Evolutionary conservation across 1,140 invertebrate species (phyloP).

Genomic region (Cheumatopsyche charites): DNA sequence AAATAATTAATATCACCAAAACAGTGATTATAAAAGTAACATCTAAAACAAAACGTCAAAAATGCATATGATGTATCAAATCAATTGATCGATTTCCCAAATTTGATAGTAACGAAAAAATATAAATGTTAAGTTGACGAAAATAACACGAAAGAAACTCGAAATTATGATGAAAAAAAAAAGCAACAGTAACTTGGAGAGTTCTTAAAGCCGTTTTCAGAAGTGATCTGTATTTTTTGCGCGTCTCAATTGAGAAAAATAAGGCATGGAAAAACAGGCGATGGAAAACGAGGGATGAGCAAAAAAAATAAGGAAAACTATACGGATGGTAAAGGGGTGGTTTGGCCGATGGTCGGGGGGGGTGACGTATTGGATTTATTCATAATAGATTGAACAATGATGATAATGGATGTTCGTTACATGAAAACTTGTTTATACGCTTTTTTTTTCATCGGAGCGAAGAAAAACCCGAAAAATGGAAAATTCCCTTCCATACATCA

Average conservation of each 20-base stretch:
- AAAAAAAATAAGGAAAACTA: conserved; percentile 6
- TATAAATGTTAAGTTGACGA: too few relatives aligned
- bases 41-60: too few relatives aligned
- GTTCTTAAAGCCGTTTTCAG: conserved; percentile 32
- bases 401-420: conserved; percentile 43
- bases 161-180: too few relatives aligned
- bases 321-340: conserved; percentile 14
- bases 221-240: conserved; percentile 38
- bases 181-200: conserved; percentile 20
- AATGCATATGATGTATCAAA: too few relatives aligned
- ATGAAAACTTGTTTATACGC: conserved; percentile 42
- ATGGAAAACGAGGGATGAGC: conserved; percentile 17
- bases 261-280: conserved; percentile 29
- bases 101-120: too few relatives aligned
- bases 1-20: neutral
- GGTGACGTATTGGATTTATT: conserved; percentile 45
- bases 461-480: neutral
- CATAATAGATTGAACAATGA: conserved; percentile 47
- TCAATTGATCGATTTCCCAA: too few relatives aligned
- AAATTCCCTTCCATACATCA: neutral
- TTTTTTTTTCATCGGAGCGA: neutral
- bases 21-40: too few relatives aligned
- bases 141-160: too few relatives aligned
- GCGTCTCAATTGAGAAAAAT: conserved; percentile 37
- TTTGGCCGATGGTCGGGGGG: too few relatives aligned